phyloP scores from a whole-genome alignment of 2,797 vertebrate genomes.

The Macropus fuliginosus region DNA sequence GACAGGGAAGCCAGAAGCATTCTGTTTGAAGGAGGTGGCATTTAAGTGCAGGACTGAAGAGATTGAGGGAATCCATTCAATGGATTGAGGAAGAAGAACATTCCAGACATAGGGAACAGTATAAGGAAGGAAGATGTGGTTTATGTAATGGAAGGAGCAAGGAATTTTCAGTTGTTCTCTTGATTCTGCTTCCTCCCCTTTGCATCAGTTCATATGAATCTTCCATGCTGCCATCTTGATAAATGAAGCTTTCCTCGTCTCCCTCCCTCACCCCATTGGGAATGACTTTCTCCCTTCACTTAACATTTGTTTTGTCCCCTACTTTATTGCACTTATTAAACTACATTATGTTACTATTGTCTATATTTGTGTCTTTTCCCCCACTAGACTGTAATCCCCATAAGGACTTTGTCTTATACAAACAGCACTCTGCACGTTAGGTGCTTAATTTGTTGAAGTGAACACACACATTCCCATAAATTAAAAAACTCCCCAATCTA shows the following conservation, averaged over 20 bases:
- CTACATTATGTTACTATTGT: background rate
- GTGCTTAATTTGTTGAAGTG: background rate
- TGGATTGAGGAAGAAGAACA: background rate
- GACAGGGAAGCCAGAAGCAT: background rate
- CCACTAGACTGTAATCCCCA: background rate
- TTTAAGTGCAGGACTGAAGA: background rate
- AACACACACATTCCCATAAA: background rate
- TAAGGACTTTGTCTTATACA: background rate
- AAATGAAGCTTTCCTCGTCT: background rate
- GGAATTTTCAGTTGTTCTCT: background rate
- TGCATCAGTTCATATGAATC: background rate
- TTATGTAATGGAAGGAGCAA: background rate
- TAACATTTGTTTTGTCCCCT: background rate
- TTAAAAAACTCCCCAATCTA: background rate
- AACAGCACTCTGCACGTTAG: background rate
- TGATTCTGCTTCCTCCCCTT: background rate
- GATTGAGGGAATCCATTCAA: background rate
- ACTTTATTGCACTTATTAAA: background rate
- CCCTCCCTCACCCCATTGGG: background rate
- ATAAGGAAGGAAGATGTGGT: background rate
- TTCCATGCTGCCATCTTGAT: background rate
- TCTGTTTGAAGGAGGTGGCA: background rate
- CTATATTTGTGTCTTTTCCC: background rate
- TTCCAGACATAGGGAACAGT: background rate
- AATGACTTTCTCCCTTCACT: background rate